Evolutionary conservation across 2,113 vertebrate genomes (phyloP).

Genomic region (Hylia prasina): DNA sequence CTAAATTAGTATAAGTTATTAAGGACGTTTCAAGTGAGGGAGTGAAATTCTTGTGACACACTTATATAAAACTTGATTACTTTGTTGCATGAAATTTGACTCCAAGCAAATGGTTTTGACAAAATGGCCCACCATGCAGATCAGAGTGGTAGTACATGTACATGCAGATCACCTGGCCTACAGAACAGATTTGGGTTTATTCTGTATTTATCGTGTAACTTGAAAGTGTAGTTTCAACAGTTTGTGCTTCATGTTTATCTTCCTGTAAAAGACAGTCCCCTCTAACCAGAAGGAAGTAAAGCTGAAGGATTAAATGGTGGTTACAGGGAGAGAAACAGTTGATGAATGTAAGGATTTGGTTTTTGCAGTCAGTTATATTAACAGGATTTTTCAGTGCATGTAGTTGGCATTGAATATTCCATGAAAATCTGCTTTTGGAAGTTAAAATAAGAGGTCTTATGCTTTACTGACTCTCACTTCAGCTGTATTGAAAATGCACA

Average conservation of each 20-base stretch:
- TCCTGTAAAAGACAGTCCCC: not conserved
- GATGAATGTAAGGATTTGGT: not conserved
- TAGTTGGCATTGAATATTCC: not conserved
- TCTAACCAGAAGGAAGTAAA: not conserved
- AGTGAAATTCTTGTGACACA: not conserved
- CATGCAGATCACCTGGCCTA: not conserved
- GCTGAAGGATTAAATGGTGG: not conserved
- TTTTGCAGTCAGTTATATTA: not conserved
- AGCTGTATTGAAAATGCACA: not conserved
- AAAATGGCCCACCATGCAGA: not conserved
- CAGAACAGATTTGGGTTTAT: not conserved
- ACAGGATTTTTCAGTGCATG: not conserved
- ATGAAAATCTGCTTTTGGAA: not conserved
- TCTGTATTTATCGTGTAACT: not conserved
- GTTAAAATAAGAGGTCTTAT: not conserved
- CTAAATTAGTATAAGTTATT: not conserved
- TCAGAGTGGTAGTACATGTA: not conserved
- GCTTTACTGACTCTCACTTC: not conserved
- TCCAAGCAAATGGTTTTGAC: not conserved
- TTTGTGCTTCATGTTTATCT: not conserved
- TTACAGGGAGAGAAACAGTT: not conserved
- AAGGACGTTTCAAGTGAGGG: not conserved
- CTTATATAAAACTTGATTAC: not conserved
- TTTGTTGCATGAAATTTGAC: not conserved
- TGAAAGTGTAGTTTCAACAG: not conserved